Base-by-base conservation (phyloP, 2,888 invertebrate species). In the Digitonthophagus gazella region DNA sequence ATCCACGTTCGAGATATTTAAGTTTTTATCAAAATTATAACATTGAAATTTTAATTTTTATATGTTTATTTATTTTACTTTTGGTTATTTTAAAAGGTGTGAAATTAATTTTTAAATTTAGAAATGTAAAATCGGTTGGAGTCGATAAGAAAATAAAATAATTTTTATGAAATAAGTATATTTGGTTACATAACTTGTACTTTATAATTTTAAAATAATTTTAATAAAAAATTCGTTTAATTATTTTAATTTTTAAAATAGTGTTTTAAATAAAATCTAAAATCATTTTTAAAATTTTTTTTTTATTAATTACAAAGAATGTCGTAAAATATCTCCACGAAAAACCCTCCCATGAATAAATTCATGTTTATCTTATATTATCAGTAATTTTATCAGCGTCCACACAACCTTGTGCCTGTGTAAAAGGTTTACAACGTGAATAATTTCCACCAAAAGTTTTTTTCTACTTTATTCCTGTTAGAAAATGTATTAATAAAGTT, bases 1-100 rank as follows among this genome's bases (percentile, higher is more conserved):
- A 18, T 15, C 11, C 15, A 3, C 54, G 64, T 8, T 15, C 61
- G 3, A 67, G 68, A 64, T 14, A 68, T 18, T 67, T 71, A 68
- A 63, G n/a, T 6, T 54, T 63, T 3, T 63, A 63, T 8, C n/a
- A 70, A 58, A 44, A 8, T 2, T 44, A 44, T 11, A 44, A 11
- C 28, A 44, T 44, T 44, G 2, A 44, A 44, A 44, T 44, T 11
- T 2, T 5, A 11, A 44, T 44, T 44, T 44, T 44, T 44, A 3
- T 44, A 3, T 8, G 6, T 44, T 44, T 44, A 44, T 44, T 44
- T 44, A 44, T 44, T 44, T 44, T 11, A 1, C 8, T 11, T 8
- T 44, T 11, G 11, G 6, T 44, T 11, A 11, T 44, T 44, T 5
- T 44, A 44, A 2, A 3, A 6, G 28, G 28, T 8, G 6, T 44